A percentile compares a stretch with the other conserved stretches of the same genome.
phyloP scores from a whole-genome alignment of 1,140 invertebrate genomes.

The Bilobella aurantiaca region DNA sequence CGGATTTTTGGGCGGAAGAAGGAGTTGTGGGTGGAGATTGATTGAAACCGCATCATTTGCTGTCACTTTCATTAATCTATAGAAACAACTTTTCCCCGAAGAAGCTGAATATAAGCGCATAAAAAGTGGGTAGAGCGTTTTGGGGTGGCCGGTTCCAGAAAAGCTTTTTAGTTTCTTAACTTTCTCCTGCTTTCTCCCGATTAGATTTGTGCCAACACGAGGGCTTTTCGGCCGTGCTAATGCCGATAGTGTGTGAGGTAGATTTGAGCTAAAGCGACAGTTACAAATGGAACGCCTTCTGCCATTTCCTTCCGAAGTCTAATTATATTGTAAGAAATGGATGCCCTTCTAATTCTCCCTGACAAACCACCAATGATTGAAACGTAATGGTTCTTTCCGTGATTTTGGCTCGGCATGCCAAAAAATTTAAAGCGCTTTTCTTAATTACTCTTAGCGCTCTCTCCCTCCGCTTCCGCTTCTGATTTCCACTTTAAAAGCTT shows the following conservation, averaged over 20 bases:
- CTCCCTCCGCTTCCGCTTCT: neutral
- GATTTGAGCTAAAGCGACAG: too few relatives aligned
- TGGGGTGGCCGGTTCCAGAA: too few relatives aligned
- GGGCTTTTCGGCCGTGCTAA: too few relatives aligned
- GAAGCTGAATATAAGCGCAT: too few relatives aligned
- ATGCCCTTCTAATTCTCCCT: constrained; percentile 6
- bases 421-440: constrained; percentile 3
- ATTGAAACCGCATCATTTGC: neutral
- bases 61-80: neutral
- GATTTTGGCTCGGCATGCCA: constrained; percentile 16
- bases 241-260: too few relatives aligned
- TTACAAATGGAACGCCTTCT: constrained; percentile 10
- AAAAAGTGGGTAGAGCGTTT: too few relatives aligned
- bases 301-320: neutral
- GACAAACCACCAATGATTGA: constrained; percentile 19
- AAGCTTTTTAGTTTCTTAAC: too few relatives aligned
- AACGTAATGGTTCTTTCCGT: constrained; percentile 24
- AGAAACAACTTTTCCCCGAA: neutral
- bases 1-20: neutral
- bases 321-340: constrained; percentile 6
- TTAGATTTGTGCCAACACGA: too few relatives aligned
- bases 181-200: too few relatives aligned
- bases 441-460: constrained; percentile 15
- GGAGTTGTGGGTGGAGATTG: neutral
- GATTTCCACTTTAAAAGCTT: too few relatives aligned